These are phyloP conservation scores for Gastrophysa polygoni DNA, from an alignment of 2,888 invertebrate species.

Conservation along the genomic window DNA sequence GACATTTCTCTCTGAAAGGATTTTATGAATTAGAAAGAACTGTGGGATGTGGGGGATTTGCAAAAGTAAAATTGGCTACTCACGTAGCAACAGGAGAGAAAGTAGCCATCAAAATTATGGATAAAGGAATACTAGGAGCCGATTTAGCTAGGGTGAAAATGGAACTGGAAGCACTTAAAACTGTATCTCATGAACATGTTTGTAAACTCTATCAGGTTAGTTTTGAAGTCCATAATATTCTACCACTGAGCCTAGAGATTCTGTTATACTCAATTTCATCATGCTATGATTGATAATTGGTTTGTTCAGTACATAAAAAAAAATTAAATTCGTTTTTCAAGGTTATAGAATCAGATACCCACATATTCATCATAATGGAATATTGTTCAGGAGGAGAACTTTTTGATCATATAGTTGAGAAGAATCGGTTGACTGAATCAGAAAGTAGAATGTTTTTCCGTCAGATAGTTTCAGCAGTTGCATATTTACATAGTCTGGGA, in stretches of 20 bases:
- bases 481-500: constrained; percentile 75
- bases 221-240: background rate
- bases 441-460: constrained; percentile 79
- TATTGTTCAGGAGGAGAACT: constrained; percentile 84
- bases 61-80: constrained; percentile 79
- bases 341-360: constrained; percentile 75
- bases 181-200: constrained; percentile 73
- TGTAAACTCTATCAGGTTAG: constrained; percentile 74
- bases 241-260: no score
- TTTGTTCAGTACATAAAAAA: no score
- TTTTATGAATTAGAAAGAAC: constrained; percentile 72
- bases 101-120: constrained; percentile 84
- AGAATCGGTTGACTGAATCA: constrained; percentile 70
- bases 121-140: constrained; percentile 73
- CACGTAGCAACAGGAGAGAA: constrained; percentile 80
- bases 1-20: constrained; percentile 64
- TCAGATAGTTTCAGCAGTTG: constrained; percentile 79
- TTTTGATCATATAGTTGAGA: constrained; percentile 84
- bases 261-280: no score
- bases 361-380: constrained; percentile 80
- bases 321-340: constrained; percentile 36
- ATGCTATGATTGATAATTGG: no score
- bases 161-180: constrained; percentile 76
- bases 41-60: constrained; percentile 79
- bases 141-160: constrained; percentile 74